Evolutionary conservation across 2,113 vertebrate species (phyloP).

Genomic region (Protobothrops flavoviridis): DNA sequence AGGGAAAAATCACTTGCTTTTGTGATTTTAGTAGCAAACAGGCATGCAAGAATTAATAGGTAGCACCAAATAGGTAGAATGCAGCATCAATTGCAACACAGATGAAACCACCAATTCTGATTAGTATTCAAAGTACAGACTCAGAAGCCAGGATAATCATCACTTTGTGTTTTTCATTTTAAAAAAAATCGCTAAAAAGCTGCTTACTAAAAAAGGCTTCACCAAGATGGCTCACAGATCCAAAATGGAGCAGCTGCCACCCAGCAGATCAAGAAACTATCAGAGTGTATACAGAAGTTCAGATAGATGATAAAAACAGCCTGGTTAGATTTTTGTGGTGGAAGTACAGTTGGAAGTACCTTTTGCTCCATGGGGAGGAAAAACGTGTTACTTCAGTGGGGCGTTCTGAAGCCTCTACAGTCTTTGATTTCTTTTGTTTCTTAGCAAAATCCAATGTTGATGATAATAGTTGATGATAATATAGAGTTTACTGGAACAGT

Average conservation of each 20-base stretch:
- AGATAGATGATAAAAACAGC: conserved; percentile 1
- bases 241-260: background rate
- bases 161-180: background rate
- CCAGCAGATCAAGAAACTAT: conserved; percentile 2
- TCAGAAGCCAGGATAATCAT: background rate
- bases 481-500: background rate
- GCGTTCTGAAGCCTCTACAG: background rate
- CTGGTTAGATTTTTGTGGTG: background rate
- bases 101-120: background rate
- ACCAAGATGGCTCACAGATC: background rate
- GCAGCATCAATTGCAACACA: background rate
- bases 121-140: background rate
- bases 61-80: no score
- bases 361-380: background rate
- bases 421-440: background rate
- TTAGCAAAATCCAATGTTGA: background rate
- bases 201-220: background rate
- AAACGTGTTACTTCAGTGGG: background rate
- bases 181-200: background rate
- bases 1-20: background rate
- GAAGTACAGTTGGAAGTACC: no score
- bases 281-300: background rate
- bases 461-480: background rate
- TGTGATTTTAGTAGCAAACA: background rate
- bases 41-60: background rate